These are phyloP conservation scores for Aspidapion aeneum DNA, from an alignment of 2,888 invertebrate species.

Conservation along the genomic window DNA sequence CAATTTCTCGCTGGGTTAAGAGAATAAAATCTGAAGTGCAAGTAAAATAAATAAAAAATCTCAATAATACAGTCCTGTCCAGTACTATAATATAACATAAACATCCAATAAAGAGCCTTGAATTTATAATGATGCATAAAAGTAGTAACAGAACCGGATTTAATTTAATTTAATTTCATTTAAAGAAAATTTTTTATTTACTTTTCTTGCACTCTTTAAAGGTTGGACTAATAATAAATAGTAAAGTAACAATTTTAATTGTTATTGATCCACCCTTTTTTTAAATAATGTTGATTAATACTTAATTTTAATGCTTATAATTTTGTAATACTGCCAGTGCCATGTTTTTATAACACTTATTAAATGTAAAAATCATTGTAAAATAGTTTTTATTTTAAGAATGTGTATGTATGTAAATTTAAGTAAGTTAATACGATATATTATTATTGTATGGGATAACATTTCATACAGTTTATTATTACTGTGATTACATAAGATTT, in stretches of 20 bases:
- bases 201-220: no score
- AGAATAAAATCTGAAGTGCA: conserved; percentile 26
- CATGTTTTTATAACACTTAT: conserved; percentile 34
- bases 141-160: no score
- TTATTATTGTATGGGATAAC: not conserved
- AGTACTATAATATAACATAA: no score
- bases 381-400: conserved; percentile 40
- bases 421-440: conserved; percentile 16
- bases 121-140: no score
- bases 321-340: conserved; percentile 45
- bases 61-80: no score
- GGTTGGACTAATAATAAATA: no score
- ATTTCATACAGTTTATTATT: no score
- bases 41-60: not conserved
- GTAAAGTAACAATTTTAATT: no score
- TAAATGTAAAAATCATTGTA: conserved; percentile 45
- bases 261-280: conserved; percentile 1
- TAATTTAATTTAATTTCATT: no score
- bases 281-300: conserved; percentile 10
- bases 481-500: no score
- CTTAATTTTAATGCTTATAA: conserved; percentile 34
- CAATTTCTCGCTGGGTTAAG: conserved; percentile 32
- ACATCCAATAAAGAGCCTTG: no score
- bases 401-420: conserved; percentile 35
- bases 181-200: no score